Evolutionary conservation across 2,113 vertebrate species (phyloP).

Genomic region (Chaetops frenatus): DNA sequence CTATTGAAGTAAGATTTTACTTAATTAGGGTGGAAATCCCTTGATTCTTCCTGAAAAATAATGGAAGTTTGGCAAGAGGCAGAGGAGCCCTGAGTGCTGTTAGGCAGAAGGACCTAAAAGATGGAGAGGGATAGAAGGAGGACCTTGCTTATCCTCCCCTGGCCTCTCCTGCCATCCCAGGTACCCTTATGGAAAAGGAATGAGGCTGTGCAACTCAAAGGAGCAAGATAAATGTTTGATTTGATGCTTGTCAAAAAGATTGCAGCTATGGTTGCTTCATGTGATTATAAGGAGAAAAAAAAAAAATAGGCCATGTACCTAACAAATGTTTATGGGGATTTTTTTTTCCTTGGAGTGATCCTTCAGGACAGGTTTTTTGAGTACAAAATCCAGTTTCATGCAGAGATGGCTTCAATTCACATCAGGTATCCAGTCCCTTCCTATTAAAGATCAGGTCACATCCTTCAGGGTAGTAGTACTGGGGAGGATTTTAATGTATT

Average conservation of each 20-base stretch:
- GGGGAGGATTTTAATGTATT: background rate
- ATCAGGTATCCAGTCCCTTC: background rate
- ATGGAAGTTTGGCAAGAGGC: too few relatives aligned
- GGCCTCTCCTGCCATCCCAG: background rate
- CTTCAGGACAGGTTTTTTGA: background rate
- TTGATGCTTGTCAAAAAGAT: background rate
- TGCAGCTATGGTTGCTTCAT: background rate
- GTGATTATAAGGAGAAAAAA: background rate
- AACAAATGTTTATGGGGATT: background rate
- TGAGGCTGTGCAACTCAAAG: background rate
- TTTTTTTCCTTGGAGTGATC: background rate
- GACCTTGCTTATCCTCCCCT: background rate
- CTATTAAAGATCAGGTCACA: background rate
- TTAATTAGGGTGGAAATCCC: background rate
- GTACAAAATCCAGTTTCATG: background rate
- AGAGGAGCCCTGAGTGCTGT: background rate
- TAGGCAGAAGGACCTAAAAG: background rate
- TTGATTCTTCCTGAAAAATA: background rate
- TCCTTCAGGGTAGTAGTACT: background rate
- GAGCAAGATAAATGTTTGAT: background rate
- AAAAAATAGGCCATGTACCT: background rate
- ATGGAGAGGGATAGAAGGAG: background rate
- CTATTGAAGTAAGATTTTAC: background rate
- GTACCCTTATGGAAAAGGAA: background rate
- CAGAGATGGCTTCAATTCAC: background rate